Evolutionary conservation across 2,797 vertebrate species (phyloP), one percentile per base, ranked within the genome.

Genomic region (Mionectes olivaceus): DNA sequence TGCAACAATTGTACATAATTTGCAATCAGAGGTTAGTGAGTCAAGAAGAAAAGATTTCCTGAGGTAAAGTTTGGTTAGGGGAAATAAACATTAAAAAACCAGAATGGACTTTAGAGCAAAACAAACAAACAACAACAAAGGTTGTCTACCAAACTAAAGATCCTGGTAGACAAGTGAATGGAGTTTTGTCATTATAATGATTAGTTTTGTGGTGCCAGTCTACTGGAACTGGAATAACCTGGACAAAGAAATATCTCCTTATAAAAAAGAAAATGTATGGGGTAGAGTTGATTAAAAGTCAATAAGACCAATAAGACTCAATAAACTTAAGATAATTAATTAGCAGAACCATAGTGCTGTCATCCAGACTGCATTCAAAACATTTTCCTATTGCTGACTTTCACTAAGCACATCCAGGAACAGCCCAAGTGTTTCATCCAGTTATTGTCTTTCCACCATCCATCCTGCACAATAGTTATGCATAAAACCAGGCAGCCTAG

Each of bases 291-390:
- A 59, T 71, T 76, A 90, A 86, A 84, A 52, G 28, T 44, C 44
- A 41, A 16, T 16, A 41, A 41, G 41, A 41, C 21, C 19, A 77
- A 7, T 69, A 73, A 60, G 13, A 53, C 19, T 35, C 2, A 74
- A 25, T 50, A 65, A 16, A 57, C 10, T 41, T 64, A 12, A 84
- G 44, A 5, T 75, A 84, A 89, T 78, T 93, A 94, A 91, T 88
- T 86, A 90, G 7, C 7, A 59, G 39, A 70, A 73, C 12, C 19
- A 61, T 5, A 70, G 14, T 23, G 2, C 7, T 69, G 46, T 59
- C 65, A 61, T 60, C 6, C 39, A 87, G 49, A 32, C 10, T 55
- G 25, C n/a, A 69, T 65, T 83, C 3, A 91, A 59, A 71, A 37
- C 1, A 59, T 57, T 87, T 88, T 81, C 10, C 21, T 64, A 2